A percentile compares a stretch with the other conserved stretches of the same genome.
Conservation (phyloP, 1,140 invertebrate genomes). For the Drosophila murphyi region DNA sequence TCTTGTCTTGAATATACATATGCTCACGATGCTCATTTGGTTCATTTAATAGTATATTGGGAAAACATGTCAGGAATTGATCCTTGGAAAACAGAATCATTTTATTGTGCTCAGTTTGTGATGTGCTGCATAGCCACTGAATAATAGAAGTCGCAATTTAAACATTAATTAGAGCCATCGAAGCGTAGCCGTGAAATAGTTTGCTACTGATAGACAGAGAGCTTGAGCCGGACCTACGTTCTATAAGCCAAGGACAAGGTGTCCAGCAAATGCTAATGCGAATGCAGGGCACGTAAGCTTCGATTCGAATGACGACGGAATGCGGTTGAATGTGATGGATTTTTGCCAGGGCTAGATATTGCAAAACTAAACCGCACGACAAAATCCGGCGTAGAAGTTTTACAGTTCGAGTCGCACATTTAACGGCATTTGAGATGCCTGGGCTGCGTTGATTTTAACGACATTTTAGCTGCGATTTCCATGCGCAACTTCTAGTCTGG, state of each 20-base stretch:
- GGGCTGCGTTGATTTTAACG: constrained; percentile 69
- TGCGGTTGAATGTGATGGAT: constrained; percentile 40
- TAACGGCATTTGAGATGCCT: constrained; percentile 71
- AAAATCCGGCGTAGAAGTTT: constrained; percentile 58
- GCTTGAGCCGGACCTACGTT: constrained; percentile 10
- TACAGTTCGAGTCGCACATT: constrained; percentile 47
- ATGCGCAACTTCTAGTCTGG: constrained; percentile 41
- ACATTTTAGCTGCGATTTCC: constrained; percentile 66
- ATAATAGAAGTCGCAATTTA: constrained; percentile 75
- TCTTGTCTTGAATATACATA: too few relatives aligned
- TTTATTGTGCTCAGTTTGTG: constrained; percentile 48
- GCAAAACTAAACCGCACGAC: constrained; percentile 72
- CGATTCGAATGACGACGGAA: constrained; percentile 42
- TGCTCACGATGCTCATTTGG: too few relatives aligned
- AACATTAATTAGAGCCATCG: constrained; percentile 76
- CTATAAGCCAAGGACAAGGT: constrained; percentile 28
- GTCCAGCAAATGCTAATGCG: constrained; percentile 48
- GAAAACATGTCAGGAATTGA: background rate
- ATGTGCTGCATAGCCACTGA: constrained; percentile 40
- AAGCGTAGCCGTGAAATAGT: constrained; percentile 55
- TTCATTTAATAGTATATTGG: background rate
- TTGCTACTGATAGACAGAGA: constrained; percentile 45
- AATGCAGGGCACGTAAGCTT: constrained; percentile 59
- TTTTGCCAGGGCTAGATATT: constrained; percentile 28
- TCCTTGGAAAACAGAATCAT: constrained; percentile 17